A percentile compares a stretch with the other conserved stretches of the same genome.
Conservation (phyloP, 2,888 invertebrate genomes). For the Drosophila cognata region DNA sequence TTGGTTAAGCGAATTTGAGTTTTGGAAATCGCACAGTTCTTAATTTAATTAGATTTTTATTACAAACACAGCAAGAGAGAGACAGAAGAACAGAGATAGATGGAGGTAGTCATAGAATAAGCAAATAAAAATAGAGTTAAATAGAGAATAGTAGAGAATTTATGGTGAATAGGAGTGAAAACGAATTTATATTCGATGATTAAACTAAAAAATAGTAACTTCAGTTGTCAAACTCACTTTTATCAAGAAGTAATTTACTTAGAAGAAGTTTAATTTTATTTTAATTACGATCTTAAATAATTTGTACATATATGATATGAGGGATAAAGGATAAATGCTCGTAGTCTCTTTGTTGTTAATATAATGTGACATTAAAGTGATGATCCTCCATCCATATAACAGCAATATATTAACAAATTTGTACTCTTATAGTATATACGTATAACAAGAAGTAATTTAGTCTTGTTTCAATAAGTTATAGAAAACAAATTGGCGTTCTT, state of each 20-base stretch:
- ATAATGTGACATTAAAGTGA: not conserved
- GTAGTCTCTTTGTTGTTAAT: not conserved
- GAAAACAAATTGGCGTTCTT: not conserved
- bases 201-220: not conserved
- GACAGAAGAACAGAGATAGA: not conserved
- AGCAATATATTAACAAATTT: not conserved
- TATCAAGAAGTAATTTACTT: not conserved
- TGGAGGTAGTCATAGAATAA: not conserved
- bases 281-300: not conserved
- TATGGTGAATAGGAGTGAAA: not conserved
- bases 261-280: not conserved
- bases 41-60: constrained; percentile 56
- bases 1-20: constrained; percentile 15
- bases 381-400: not conserved
- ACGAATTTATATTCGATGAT: not conserved
- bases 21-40: constrained; percentile 27
- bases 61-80: constrained; percentile 5
- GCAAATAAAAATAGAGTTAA: not conserved
- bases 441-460: not conserved
- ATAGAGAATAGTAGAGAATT: not conserved
- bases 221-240: not conserved
- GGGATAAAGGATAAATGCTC: too few relatives aligned
- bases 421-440: not conserved
- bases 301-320: not conserved
- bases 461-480: not conserved